Conservation (phyloP, 2,888 invertebrate genomes). For the Eristalis pertinax region DNA sequence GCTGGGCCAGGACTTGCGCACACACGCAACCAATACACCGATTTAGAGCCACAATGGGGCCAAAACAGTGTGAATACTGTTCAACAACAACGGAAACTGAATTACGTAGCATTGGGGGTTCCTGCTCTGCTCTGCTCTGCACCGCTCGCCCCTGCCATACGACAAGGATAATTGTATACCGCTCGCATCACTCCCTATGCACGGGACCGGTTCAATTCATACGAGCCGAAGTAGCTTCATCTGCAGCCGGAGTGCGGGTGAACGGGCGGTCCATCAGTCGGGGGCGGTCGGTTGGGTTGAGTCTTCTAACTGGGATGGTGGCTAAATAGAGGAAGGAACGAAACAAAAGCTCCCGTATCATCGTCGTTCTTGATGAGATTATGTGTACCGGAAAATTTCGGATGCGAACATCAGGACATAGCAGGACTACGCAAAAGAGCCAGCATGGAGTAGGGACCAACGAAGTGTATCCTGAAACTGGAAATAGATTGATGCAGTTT, state of each 20-base stretch:
- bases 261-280: too few species aligned
- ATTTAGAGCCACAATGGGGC: constrained; percentile 66
- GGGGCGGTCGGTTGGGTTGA: too few species aligned
- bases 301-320: too few species aligned
- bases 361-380: constrained; percentile 58
- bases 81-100: constrained; percentile 67
- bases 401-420: constrained; percentile 34
- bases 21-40: constrained; percentile 62
- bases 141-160: constrained; percentile 7
- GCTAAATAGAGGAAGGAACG: not conserved
- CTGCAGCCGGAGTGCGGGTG: constrained; percentile 14
- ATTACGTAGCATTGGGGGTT: constrained; percentile 56
- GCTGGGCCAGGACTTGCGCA: constrained; percentile 66
- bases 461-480: constrained; percentile 5
- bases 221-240: constrained; percentile 52
- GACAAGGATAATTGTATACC: constrained; percentile 45
- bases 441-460: constrained; percentile 1
- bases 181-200: constrained; percentile 8
- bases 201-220: constrained; percentile 43
- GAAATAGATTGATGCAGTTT: not conserved
- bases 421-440: not conserved
- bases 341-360: constrained; percentile 32
- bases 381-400: constrained; percentile 53
- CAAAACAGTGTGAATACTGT: constrained; percentile 66
- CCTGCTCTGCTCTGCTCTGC: constrained; percentile 2